Percentiles rank a stretch among this genome's conserved stretches.
Conservation (phyloP, 2,797 vertebrate genomes). For the Mionectes olivaceus region DNA sequence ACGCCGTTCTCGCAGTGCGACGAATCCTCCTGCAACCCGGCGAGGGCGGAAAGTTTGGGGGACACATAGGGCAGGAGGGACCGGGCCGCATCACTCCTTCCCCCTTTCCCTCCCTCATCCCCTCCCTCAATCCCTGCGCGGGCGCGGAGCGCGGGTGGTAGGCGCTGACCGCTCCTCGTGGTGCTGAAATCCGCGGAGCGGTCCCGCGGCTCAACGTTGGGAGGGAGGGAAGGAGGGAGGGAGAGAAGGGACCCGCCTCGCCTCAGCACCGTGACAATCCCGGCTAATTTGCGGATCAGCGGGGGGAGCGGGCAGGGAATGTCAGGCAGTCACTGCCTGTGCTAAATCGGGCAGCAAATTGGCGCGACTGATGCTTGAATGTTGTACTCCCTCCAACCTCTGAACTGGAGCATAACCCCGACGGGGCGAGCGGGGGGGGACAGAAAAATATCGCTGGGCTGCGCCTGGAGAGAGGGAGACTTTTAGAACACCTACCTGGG, state of each 20-base stretch:
- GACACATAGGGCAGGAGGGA: no score
- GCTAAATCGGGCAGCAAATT: slow-evolving; percentile 92
- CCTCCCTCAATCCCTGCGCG: background rate
- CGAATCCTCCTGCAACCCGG: background rate
- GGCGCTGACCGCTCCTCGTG: slow-evolving; percentile 89
- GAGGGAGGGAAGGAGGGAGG: slow-evolving; percentile 75
- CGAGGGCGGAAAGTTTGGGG: no score
- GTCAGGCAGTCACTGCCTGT: slow-evolving; percentile 87
- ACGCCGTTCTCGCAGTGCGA: no score
- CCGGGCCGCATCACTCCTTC: no score
- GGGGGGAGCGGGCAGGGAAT: slow-evolving; percentile 86
- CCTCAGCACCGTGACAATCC: slow-evolving; percentile 90
- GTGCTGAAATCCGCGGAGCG: slow-evolving; percentile 77
- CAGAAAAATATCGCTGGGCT: slow-evolving; percentile 16
- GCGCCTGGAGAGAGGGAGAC: background rate
- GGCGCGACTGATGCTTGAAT: slow-evolving; percentile 87
- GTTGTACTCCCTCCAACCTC: slow-evolving; percentile 83
- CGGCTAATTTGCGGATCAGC: slow-evolving; percentile 91
- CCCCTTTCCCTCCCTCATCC: background rate
- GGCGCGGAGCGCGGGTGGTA: slow-evolving; percentile 84
- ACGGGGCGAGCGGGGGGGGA: background rate
- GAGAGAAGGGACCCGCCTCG: slow-evolving; percentile 82
- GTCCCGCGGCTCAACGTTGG: background rate
- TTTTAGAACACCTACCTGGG: slow-evolving; percentile 84
- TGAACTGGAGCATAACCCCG: slow-evolving; percentile 78